Evolutionary conservation across 2,888 invertebrate genomes (phyloP).

Genomic region (Mayetiola destructor): DNA sequence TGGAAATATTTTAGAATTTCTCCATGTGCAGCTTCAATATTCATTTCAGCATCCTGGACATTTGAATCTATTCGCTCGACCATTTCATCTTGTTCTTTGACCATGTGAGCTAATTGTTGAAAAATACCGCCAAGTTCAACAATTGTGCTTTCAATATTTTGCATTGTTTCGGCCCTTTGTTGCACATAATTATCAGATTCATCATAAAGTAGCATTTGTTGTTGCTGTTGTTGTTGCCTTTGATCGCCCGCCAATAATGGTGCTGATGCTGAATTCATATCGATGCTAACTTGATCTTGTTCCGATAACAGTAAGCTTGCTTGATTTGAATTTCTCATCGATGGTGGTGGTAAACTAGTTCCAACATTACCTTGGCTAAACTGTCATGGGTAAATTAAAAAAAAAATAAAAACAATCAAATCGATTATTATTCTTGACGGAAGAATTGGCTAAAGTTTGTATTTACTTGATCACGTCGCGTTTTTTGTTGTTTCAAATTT

Average conservation of each 20-base stretch:
- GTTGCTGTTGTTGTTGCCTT: slow-evolving; percentile 29
- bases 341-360: slow-evolving; percentile 46
- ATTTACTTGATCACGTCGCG: slow-evolving; percentile 74
- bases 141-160: slow-evolving; percentile 96
- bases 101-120: slow-evolving; percentile 90
- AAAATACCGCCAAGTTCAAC: slow-evolving; percentile 98
- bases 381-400: neutral
- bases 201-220: slow-evolving; percentile 64
- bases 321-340: slow-evolving; percentile 36
- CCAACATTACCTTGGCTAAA: slow-evolving; percentile 43
- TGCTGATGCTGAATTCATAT: slow-evolving; percentile 53
- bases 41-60: slow-evolving; percentile 86
- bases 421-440: slow-evolving; percentile 33
- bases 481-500: slow-evolving; percentile 91
- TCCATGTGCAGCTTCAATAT: slow-evolving; percentile 94
- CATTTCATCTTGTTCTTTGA: slow-evolving; percentile 73
- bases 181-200: slow-evolving; percentile 82
- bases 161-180: slow-evolving; percentile 93
- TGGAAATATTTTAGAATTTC: slow-evolving; percentile 97
- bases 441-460: neutral
- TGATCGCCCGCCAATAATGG: slow-evolving; percentile 26
- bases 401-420: slow-evolving; percentile 23
- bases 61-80: slow-evolving; percentile 95
- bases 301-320: slow-evolving; percentile 34
- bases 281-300: slow-evolving; percentile 67